Percentiles rank a stretch among this genome's conserved stretches.
Conservation (phyloP, 2,797 vertebrate species). For the Trachurus trachurus region DNA sequence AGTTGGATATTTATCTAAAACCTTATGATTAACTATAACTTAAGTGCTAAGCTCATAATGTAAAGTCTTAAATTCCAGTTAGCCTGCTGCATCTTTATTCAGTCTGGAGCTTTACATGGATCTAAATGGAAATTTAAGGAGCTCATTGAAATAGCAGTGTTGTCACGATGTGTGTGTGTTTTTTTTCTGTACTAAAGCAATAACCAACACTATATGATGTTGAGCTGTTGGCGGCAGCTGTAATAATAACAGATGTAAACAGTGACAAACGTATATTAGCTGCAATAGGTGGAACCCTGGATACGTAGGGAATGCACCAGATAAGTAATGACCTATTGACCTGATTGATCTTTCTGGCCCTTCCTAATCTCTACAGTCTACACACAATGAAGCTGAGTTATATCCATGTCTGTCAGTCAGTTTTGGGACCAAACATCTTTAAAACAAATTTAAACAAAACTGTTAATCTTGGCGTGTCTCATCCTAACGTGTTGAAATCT, state of each 20-base stretch:
- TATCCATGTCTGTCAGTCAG: not conserved
- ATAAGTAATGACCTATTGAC: not conserved
- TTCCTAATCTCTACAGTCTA: not conserved
- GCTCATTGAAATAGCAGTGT: not conserved
- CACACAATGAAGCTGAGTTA: not conserved
- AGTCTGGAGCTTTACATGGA: not conserved
- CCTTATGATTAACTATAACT: not conserved
- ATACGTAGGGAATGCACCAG: not conserved
- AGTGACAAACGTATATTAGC: constrained; percentile 33
- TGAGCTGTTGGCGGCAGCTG: constrained; percentile 32
- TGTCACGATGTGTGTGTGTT: not conserved
- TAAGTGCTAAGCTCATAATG: not conserved
- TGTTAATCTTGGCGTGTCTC: constrained; percentile 61
- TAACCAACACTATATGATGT: not conserved
- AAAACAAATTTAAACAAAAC: constrained; percentile 35
- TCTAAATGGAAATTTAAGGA: not conserved
- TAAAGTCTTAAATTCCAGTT: not conserved
- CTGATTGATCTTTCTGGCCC: not conserved
- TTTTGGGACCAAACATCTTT: constrained; percentile 28
- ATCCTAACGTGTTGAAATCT: constrained; percentile 66
- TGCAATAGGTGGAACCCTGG: constrained; percentile 6
- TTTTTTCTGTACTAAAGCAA: constrained; percentile 8
- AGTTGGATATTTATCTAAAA: constrained; percentile 19
- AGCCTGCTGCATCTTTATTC: not conserved
- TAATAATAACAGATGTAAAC: constrained; percentile 49